Evolutionary conservation across 2,113 vertebrate genomes (phyloP).

Genomic region (Coptodon bakossiorum): DNA sequence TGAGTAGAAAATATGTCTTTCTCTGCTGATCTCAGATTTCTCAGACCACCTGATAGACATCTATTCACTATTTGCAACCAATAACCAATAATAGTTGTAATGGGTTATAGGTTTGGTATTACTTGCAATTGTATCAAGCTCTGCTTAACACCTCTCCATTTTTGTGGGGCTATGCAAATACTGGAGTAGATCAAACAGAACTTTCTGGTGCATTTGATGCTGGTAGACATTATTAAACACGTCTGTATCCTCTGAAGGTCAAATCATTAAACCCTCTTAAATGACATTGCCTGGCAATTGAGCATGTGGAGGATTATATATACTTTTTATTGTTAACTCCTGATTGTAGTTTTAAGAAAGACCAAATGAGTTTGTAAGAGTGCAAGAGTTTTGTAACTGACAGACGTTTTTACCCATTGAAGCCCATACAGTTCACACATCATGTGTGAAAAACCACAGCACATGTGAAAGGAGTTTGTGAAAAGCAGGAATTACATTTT

Average conservation of each 20-base stretch:
- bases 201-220: not conserved
- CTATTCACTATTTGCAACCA: not conserved
- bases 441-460: not conserved
- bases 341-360: not conserved
- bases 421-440: not conserved
- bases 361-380: not conserved
- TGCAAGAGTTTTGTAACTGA: not conserved
- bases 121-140: not conserved
- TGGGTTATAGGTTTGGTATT: not conserved
- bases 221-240: not conserved
- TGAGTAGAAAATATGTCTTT: not conserved
- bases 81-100: not conserved
- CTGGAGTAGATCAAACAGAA: not conserved
- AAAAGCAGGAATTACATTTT: not conserved
- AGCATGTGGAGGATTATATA: not conserved
- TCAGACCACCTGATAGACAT: slow-evolving; percentile 7
- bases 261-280: not conserved
- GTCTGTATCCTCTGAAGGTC: not conserved
- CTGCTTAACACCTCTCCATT: not conserved
- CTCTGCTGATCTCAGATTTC: slow-evolving; percentile 3
- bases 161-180: not conserved
- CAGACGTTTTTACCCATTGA: not conserved
- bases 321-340: not conserved
- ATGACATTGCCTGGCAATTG: not conserved
- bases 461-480: not conserved